Evolutionary conservation across 2,888 invertebrate species (phyloP).

Genomic region (Xestia sexstrigata): DNA sequence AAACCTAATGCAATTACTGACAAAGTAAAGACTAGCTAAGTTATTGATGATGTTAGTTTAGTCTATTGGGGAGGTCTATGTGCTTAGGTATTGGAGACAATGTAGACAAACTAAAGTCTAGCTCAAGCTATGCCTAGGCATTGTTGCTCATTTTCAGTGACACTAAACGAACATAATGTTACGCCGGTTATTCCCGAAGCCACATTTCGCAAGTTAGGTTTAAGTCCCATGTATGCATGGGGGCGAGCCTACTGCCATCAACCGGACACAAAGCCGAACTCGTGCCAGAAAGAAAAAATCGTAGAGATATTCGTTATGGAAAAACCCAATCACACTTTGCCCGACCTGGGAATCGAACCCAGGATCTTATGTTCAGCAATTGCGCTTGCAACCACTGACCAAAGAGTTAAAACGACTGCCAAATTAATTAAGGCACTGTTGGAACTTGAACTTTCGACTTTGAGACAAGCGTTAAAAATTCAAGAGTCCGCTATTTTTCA

Average conservation of each 20-base stretch:
- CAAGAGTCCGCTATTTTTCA: neutral
- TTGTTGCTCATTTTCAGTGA: neutral
- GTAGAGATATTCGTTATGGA: too few species aligned
- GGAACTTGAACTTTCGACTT: neutral
- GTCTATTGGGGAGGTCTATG: neutral
- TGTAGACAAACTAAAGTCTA: neutral
- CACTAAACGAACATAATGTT: neutral
- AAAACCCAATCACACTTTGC: too few species aligned
- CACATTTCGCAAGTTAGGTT: too few species aligned
- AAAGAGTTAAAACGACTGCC: too few species aligned
- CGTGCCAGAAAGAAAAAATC: too few species aligned
- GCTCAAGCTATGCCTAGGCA: neutral
- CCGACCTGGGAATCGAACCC: too few species aligned
- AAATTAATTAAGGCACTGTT: neutral
- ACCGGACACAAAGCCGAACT: too few species aligned
- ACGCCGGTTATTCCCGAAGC: too few species aligned
- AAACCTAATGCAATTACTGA: slow-evolving; percentile 32
- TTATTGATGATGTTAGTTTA: slow-evolving; percentile 9
- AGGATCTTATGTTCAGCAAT: too few species aligned
- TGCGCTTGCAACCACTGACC: too few species aligned
- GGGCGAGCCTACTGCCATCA: too few species aligned
- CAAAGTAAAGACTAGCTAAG: slow-evolving; percentile 2
- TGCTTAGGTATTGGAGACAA: neutral
- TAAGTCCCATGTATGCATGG: too few species aligned
- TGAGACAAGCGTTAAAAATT: neutral